Evolutionary conservation across 2,888 invertebrate species (phyloP), one percentile per base, ranked within the genome.

Genomic region (Sphaerophoria taeniata): DNA sequence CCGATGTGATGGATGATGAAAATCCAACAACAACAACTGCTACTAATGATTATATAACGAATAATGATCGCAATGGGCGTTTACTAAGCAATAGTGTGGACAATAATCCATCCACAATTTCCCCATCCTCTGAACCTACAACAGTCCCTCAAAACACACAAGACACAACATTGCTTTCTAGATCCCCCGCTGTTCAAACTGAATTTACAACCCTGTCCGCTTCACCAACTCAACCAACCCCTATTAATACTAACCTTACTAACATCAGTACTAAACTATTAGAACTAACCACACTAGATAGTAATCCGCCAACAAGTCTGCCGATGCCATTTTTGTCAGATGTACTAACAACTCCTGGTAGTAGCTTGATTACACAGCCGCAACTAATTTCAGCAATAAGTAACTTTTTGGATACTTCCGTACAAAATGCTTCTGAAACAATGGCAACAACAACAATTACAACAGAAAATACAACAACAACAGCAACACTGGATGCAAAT

Each of bases 391-490:
- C 87, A 87, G 82, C 87, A 84, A 87, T 81, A 58, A 86, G 76
- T 87, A 81, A 85, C 75, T 87, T 85, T 85, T 88, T 88, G 87
- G 87, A 87, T 88, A 88, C 88, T 88, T 88, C 87, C 87, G 88
- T 87, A 87, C 88, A 87, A 87, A 87, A 85, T 86, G 84, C 84
- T 84, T 81, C 84, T 84, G 76, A 87, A 33, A 78, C 73, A 87
- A 83, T 84, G 74, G 76, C 76, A 74, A 69, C 67, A 84, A 67
- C 61, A 74, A 69, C 67, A 84, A 67, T 56, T 80, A 72, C 70
- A 36, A 82, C 71, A 77, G 47, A 63, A 47, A 63, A 63, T 63
- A 73, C 72, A 70, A 31, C 69, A 69, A 61, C 70, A 60, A 47
- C 74, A 71, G 7, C 70, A 76, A 77, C 77, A 75, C 78, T 75